Evolutionary conservation across 2,113 vertebrate genomes (phyloP), one percentile per base, ranked within the genome.

Genomic region (Dasypus novemcinctus): DNA sequence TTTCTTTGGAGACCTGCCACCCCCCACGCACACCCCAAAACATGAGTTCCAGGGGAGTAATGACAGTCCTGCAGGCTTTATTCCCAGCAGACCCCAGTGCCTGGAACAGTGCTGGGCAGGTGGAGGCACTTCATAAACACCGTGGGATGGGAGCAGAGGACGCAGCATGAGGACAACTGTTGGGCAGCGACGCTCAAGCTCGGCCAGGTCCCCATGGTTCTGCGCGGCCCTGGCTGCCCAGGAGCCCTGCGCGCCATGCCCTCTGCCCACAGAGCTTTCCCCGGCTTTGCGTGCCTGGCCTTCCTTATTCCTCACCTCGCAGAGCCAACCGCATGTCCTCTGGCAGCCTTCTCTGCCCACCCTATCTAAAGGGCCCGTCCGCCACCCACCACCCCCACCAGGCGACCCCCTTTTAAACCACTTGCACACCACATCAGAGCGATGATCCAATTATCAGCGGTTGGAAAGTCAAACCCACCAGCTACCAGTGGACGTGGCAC

Each of bases 361-460:
- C 27, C 4, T 54, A 2, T 7, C 43, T 25, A 38, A 1, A 0
- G n/a, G 18, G 5, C 21, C 52, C 66, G 31, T 2, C 14, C 27
- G 3, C 5, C 33, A 15, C 59, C 23, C 27, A 20, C 8, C 52
- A 31, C 25, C n/a, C 6, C 33, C 7, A 8, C 49, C 33, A 54
- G 7, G 4, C 14, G 18, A 46, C 21, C 52, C 61, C 25, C 4
- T 18, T 61, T 49, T n/a, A n/a, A n/a, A 23, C n/a, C 75, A 9
- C 7, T n/a, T 15, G 29, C 15, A 33, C 0, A 27, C 20, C 14
- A 4, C 4, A 13, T 33, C 61, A 13, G 21, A 43, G 15, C 59
- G 7, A 0, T 7, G 6, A 0, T 27, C 8, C 49, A 38, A n/a
- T 76, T 33, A 46, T 9, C 15, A 43, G 29, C 1, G 52, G 12